These are phyloP conservation scores for Rhinichthys klamathensis DNA, from an alignment of 2,113 vertebrate species.

Conservation along the genomic window DNA sequence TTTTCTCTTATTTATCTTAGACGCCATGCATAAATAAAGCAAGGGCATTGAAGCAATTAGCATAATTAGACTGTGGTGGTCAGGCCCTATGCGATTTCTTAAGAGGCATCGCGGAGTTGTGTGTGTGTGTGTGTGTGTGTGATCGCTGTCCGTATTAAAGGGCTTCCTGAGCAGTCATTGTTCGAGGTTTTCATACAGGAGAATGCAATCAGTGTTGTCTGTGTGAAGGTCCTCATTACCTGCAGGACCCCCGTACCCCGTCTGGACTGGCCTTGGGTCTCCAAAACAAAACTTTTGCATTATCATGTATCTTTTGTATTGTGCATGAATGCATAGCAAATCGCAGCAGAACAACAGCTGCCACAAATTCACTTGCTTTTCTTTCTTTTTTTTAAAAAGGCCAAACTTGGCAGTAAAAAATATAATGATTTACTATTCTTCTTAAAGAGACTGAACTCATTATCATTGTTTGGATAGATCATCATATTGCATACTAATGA, in stretches of 20 bases:
- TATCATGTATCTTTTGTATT: slow-evolving; percentile 7
- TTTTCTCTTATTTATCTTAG: slow-evolving; percentile 99
- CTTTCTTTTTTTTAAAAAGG: neutral
- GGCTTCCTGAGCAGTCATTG: slow-evolving; percentile 26
- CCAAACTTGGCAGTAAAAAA: neutral
- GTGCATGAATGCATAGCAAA: slow-evolving; percentile 33
- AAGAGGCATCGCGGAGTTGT: slow-evolving; percentile 78
- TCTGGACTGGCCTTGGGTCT: slow-evolving; percentile 44
- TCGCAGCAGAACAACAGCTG: slow-evolving; percentile 15
- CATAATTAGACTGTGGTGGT: slow-evolving; percentile 99
- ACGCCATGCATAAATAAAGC: slow-evolving; percentile 99
- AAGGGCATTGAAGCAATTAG: slow-evolving; percentile 99
- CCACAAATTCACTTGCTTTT: neutral
- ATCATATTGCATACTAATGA: slow-evolving; percentile 41
- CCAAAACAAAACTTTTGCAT: slow-evolving; percentile 41
- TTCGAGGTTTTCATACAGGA: slow-evolving; percentile 19
- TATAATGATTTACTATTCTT: neutral
- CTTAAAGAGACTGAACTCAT: neutral
- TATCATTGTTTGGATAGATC: slow-evolving; percentile 36
- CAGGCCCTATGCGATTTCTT: slow-evolving; percentile 96
- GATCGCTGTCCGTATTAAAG: slow-evolving; percentile 5
- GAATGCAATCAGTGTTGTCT: slow-evolving; percentile 42
- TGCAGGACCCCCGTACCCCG: slow-evolving; percentile 31
- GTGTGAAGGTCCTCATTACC: slow-evolving; percentile 53
- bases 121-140: slow-evolving; percentile 19